Evolutionary conservation across 1,140 invertebrate species (phyloP).

Genomic region (Solenopsis fugax): DNA sequence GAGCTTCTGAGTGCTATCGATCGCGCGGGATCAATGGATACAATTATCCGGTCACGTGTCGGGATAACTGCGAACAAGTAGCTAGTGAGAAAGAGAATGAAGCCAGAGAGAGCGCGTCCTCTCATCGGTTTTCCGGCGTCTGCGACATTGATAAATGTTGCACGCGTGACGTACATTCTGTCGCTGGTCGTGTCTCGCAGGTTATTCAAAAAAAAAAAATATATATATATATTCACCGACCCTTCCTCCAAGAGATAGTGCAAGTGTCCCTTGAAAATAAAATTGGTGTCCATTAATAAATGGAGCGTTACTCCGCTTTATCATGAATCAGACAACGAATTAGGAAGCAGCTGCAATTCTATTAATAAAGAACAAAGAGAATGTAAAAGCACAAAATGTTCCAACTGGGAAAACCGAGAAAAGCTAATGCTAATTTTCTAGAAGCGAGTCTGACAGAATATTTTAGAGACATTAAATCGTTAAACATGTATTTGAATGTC

Average conservation of each 20-base stretch:
- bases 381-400: background rate
- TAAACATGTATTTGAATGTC: background rate
- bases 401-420: background rate
- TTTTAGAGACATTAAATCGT: background rate
- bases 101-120: constrained; percentile 71
- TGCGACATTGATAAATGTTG: constrained; percentile 78
- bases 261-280: background rate
- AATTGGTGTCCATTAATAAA: background rate
- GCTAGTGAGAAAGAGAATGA: constrained; percentile 45
- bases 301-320: background rate
- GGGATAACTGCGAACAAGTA: constrained; percentile 58
- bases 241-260: background rate
- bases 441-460: constrained; percentile 14
- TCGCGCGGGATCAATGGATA: constrained; percentile 75
- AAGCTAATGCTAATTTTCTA: background rate
- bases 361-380: background rate
- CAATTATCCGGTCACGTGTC: constrained; percentile 82
- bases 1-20: constrained; percentile 59
- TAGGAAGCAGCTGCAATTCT: background rate
- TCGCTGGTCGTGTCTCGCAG: constrained; percentile 17
- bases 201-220: constrained; percentile 32
- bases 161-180: constrained; percentile 75
- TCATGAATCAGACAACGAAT: background rate
- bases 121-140: constrained; percentile 22
- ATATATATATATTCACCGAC: background rate